Base-by-base conservation (phyloP, 2,888 invertebrate species). In the Drosophila neotestacea region DNA sequence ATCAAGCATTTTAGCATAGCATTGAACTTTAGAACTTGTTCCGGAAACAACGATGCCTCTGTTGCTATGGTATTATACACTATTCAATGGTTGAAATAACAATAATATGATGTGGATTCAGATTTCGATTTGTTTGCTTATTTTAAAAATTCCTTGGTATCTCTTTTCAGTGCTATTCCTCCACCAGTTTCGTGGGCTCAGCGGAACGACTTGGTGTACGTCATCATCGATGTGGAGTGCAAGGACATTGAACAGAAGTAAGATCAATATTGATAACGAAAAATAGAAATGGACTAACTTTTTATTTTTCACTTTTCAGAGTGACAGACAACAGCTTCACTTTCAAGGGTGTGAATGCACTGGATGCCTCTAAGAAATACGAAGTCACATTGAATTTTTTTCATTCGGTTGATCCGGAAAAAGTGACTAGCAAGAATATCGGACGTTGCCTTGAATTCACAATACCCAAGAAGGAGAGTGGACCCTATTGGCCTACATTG, bases 101-200 rank as follows among this genome's bases (percentile, higher is more conserved):
- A 34, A 27, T 11, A 42, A 39, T 34, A 27, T 27, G 22, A 36
- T 22, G 30, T 16, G 27, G 64, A 59, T 51, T 50, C 10, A 48
- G 16, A 34, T 48, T 6, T 4, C 16, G 7, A 9, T 9, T 47
- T 63, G 32, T 50, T 79, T 77, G 36, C 61, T 58, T 72, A 55
- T 56, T 48, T 42, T 6, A 16, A 48, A 38, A 51, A 63, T 47
- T 42, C 10, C 13, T 44, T 46, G 22, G 10, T 6, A 5, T 44
- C 42, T 41, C 27, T 51, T 79, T 77, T 13, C 77, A 92, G 91
- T 64, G 72, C 89, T 63, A 85, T 92, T 86, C 96, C 96, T 90
- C 98, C 98, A 73, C 95, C 96, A 75, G 96, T 98, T 84, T 94
- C 96, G 93, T 99, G 99, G 99, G 98, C 98, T 64, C 98, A 99